Base-by-base conservation (phyloP, 2,888 invertebrate species). In the Drosophila fungiperda region DNA sequence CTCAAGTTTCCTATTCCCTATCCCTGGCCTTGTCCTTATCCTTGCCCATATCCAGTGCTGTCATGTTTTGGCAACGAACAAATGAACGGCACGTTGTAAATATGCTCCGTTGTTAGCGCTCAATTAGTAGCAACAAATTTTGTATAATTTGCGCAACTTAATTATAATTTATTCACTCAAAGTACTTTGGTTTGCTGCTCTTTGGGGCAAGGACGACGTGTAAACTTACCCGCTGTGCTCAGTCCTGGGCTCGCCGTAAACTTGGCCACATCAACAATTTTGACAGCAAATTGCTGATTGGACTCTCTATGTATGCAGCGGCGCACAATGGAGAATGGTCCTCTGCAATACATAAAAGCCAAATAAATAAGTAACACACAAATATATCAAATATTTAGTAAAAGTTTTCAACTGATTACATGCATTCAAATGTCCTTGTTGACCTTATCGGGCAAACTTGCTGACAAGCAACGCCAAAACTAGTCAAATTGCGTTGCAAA, bases 251-350 rank as follows among this genome's bases (percentile, higher is more conserved):
- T 98, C 62, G 98, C 97, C 80, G 98, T 98, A 93, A 99, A 99
- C 93, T 98, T 98, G 84, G 98, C 98, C 65, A 99, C 98, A 94
- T 99, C 99, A 82, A 99, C 98, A 91, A 99, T 98, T 95, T 99
- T 99, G 86, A 99, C 99, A 68, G 99, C 99, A 94, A 98, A 99
- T 93, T 98, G 98, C 93, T 98, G 98, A 63, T 96, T 97, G 17
- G 98, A 98, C 93, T 98, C 98, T 73, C 98, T 95, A 93, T 99
- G 99, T 87, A 98, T 96, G 94, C 99, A 99, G 94, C 98, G 95
- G 83, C 98, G 95, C 67, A 99, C 99, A 93, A 99, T 96, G 92
- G 99, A 99, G 95, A 98, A 99, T 91, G 99, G 99, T 84, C 99
- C 99, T 95, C 98, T 98, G 94, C 55, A 60, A 74, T 63, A 53